A percentile compares a stretch with the other conserved stretches of the same genome.
phyloP scores from a whole-genome alignment of 2,797 vertebrate genomes.

The Dermochelys coriacea region DNA sequence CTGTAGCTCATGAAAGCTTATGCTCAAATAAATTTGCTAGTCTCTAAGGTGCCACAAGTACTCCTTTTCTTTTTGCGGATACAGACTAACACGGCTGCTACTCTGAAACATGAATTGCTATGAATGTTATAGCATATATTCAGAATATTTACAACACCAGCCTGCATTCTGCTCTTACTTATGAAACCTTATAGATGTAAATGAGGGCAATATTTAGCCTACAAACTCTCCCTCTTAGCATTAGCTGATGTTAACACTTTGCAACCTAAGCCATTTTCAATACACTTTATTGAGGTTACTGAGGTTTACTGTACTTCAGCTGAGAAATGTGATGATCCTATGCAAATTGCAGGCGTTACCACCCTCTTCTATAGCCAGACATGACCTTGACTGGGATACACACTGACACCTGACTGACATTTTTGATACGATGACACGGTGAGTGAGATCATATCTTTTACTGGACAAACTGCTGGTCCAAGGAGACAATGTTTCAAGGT shows the following conservation, averaged over 20 bases:
- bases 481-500: neutral
- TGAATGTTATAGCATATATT: neutral
- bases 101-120: neutral
- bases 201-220: constrained; percentile 29
- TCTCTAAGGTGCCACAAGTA: no score
- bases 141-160: constrained; percentile 47
- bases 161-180: constrained; percentile 21
- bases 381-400: neutral
- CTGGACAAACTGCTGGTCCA: neutral
- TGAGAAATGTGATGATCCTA: neutral
- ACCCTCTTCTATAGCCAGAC: neutral
- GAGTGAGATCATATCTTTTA: neutral
- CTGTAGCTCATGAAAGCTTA: no score
- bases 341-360: neutral
- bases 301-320: neutral
- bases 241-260: constrained; percentile 11
- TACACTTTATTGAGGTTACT: neutral
- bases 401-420: neutral
- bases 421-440: neutral
- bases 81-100: no score
- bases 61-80: no score
- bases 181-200: constrained; percentile 51
- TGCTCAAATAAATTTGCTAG: no score
- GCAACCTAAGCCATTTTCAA: constrained; percentile 42
- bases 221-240: neutral